Evolutionary conservation across 1,140 invertebrate species (phyloP), one percentile per base, ranked within the genome.

Genomic region (Lasaia peninsularis): DNA sequence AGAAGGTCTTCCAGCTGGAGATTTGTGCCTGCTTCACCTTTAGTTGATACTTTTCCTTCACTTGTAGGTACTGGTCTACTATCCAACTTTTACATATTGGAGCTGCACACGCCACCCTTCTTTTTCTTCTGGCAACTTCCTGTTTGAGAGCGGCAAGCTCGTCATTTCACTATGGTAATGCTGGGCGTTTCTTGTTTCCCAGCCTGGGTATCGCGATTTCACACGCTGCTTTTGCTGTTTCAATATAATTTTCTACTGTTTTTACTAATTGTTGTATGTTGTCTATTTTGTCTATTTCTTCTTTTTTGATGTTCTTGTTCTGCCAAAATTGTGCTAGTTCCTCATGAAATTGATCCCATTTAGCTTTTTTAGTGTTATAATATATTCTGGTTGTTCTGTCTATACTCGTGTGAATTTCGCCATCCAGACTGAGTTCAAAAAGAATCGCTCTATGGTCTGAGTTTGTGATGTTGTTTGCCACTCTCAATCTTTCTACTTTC

Each of bases 1-100:
- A 62, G 16, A 65, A 71, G 0, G 34, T 31, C 48, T 66, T 71
- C 63, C 69, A 70, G 20, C 67, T 67, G 7, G 14, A 11, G 16
- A 11, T 54, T 40, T 56, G 51, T 2, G 12, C 16, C 24, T 52
- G 56, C 12, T 31, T 69, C 8, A 28, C 59, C 14, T 14, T 10
- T 1, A 5, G 11, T n/a, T 62, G 28, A 21, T 50, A 62, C 2
- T 48, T 10, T 8, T 34, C 31, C 18, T 48, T 37, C 9, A 7
- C 18, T 11, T 34, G 0, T n/a, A 56, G 58, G 60, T 58, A 72
- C 35, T 61, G 24, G 16, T 34, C 20, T 0, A 52, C 37, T 1
- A 59, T 65, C 2, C 51, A 50, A 16, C 20, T 12, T 10, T 35
- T 50, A 40, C 52, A 14, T 2, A 50, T 11, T 18, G 31, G 14